phyloP scores from a whole-genome alignment of 2,888 invertebrate genomes.

The Zhengitettix transpicula region DNA sequence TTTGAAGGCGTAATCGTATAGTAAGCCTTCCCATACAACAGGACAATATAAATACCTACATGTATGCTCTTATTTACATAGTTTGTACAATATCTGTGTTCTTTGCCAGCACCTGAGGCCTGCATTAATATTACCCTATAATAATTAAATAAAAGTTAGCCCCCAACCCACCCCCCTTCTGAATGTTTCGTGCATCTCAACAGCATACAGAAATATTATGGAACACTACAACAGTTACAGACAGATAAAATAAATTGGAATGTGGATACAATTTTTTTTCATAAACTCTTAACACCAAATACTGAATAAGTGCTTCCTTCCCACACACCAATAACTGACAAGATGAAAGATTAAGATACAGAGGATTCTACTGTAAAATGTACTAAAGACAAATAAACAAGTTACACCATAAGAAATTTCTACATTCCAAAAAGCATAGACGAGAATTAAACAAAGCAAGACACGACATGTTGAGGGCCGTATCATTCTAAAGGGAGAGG shows the following conservation, averaged over 20 bases:
- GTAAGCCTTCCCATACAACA: neutral
- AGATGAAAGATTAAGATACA: slow-evolving; percentile 5
- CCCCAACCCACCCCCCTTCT: slow-evolving; percentile 45
- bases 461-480: slow-evolving; percentile 2
- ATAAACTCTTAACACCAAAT: slow-evolving; percentile 7
- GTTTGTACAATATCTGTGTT: slow-evolving; percentile 9
- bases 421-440: slow-evolving; percentile 4
- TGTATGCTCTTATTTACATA: slow-evolving; percentile 6
- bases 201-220: slow-evolving; percentile 48
- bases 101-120: slow-evolving; percentile 9
- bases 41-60: slow-evolving; percentile 6
- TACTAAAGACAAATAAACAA: slow-evolving; percentile 2
- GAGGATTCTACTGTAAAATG: slow-evolving; percentile 5
- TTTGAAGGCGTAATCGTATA: neutral
- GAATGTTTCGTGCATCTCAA: slow-evolving; percentile 78
- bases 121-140: neutral
- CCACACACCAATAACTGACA: slow-evolving; percentile 15
- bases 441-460: slow-evolving; percentile 7
- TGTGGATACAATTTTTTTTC: slow-evolving; percentile 11
- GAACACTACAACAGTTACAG: slow-evolving; percentile 10
- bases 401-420: neutral
- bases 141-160: slow-evolving; percentile 25
- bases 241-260: slow-evolving; percentile 13
- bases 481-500: slow-evolving; percentile 2
- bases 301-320: slow-evolving; percentile 13